Evolutionary conservation across 2,797 vertebrate species (phyloP), one percentile per base, ranked within the genome.

Genomic region (Pseudomugil gertrudae): DNA sequence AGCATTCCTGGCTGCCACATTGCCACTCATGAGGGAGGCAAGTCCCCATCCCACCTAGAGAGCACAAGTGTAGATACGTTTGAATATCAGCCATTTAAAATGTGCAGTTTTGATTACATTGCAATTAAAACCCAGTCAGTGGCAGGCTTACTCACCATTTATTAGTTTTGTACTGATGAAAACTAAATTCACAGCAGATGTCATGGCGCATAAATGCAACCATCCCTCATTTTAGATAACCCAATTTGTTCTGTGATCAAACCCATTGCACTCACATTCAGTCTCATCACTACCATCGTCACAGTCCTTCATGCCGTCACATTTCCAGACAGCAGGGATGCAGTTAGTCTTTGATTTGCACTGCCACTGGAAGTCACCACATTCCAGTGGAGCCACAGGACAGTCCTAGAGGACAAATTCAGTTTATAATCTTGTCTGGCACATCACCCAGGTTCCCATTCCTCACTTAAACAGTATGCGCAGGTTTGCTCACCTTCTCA

Each of bases 271-370:
- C 96, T 95, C 80, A 97, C 97, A 98, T 27, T 76, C 85, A 9
- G 71, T 52, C 80, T 98, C 96, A 0, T 98, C 96, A 0, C 95
- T 97, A 81, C 91, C 83, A 0, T 98, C 96, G 0, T 19, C 60
- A 43, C 97, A 98, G 90, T 98, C 97, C 0, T 58, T 78, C 38
- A 81, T 83, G 55, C 94, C 85, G 0, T 99, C 97, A 0, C 97
- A 98, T 56, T 0, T 92, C 97, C 96, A 98, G 40, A 79, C 32
- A 7, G 63, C 52, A 0, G 96, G 95, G 64, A 98, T 79, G 50
- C 97, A 98, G 50, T 88, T 56, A 0, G 57, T 89, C 66, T 82
- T 83, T 0, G 35, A 89, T 35, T 86, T 81, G 72, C 97, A 98
- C 0, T 58, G 9, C 95, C 95, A 96, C 88, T 97, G 95, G 74